These are phyloP conservation scores for Habroteleia sp. DNA, from an alignment of 2,888 invertebrate genomes.

Conservation along the genomic window DNA sequence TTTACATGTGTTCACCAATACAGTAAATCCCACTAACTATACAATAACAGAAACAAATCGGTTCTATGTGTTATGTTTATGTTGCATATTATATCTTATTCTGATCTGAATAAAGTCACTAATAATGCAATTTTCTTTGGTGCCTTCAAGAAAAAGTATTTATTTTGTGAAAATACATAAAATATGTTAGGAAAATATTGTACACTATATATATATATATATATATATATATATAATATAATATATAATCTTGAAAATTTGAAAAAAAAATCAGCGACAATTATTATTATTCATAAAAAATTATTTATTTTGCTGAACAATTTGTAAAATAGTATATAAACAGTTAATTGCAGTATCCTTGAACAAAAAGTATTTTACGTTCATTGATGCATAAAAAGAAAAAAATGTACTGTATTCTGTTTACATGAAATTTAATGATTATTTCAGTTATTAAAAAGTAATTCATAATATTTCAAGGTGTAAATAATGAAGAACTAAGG, in stretches of 20 bases:
- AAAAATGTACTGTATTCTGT: constrained; percentile 45
- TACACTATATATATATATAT: background rate
- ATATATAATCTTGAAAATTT: no score
- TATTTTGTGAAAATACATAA: no score
- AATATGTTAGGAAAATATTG: background rate
- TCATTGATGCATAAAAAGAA: constrained; percentile 56
- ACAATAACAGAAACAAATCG: constrained; percentile 41
- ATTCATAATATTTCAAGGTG: constrained; percentile 70
- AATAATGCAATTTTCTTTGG: constrained; percentile 11
- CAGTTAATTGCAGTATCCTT: constrained; percentile 42
- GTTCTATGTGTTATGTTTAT: background rate
- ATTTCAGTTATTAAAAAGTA: constrained; percentile 68
- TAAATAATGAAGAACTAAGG: constrained; percentile 70
- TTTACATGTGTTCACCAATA: constrained; percentile 15
- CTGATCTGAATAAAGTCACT: background rate
- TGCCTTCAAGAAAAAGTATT: no score
- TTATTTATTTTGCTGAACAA: constrained; percentile 1
- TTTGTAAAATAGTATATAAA: constrained; percentile 25
- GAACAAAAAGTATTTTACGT: constrained; percentile 46
- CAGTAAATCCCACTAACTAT: constrained; percentile 22
- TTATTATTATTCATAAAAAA: no score
- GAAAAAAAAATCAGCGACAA: background rate
- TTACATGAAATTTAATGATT: constrained; percentile 66
- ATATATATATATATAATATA: no score
- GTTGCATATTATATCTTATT: constrained; percentile 7